A percentile compares a stretch with the other conserved stretches of the same genome.
phyloP scores from a whole-genome alignment of 2,113 vertebrate species.

The Anolis carolinensis region DNA sequence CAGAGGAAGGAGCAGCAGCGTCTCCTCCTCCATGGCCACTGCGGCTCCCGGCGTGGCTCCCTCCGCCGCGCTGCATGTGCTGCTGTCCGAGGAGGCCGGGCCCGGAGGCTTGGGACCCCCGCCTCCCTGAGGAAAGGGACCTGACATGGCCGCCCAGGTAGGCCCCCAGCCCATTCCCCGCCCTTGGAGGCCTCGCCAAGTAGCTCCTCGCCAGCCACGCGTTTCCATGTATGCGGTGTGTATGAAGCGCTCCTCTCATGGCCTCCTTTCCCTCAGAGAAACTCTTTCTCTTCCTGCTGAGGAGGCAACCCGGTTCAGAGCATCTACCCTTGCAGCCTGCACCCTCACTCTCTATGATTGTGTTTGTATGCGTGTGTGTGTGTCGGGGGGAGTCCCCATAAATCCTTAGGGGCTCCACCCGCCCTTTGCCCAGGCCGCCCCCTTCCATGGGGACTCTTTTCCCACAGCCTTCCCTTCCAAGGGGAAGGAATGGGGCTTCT shows the following conservation, averaged over 20 bases:
- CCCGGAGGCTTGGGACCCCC: slow-evolving; percentile 21
- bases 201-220: too few relatives aligned
- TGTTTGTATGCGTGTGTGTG: too few relatives aligned
- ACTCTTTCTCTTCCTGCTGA: too few relatives aligned
- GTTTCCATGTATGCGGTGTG: too few relatives aligned
- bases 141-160: slow-evolving; percentile 28
- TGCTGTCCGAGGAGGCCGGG: slow-evolving; percentile 12
- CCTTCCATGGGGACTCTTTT: neutral
- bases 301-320: too few relatives aligned
- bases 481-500: neutral
- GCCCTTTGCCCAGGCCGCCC: neutral
- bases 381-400: neutral
- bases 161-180: too few relatives aligned
- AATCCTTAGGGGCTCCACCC: too few relatives aligned
- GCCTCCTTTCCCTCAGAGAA: neutral
- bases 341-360: neutral
- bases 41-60: slow-evolving; percentile 10
- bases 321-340: too few relatives aligned
- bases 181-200: too few relatives aligned
- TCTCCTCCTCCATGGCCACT: slow-evolving; percentile 21
- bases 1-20: neutral
- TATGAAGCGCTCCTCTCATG: too few relatives aligned
- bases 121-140: slow-evolving; percentile 12
- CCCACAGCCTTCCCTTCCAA: neutral
- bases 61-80: neutral